Base-by-base conservation (phyloP, 2,888 invertebrate species). In the Hypolimnas misippus region DNA sequence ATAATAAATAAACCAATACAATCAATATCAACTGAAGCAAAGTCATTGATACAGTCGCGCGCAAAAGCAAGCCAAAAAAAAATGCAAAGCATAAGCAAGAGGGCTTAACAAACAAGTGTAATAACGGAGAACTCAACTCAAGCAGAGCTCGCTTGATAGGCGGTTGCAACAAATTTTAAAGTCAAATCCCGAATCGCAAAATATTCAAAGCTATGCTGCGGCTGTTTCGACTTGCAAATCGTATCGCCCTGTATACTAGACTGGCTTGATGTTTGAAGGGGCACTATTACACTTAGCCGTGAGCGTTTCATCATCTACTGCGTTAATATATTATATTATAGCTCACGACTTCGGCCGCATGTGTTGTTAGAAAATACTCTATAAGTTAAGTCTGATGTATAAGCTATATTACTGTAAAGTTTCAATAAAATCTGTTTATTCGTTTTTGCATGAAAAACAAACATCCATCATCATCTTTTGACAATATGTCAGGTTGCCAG, bases 161-260 rank as follows among this genome's bases (percentile, higher is more conserved):
- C 84, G 81, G 82, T 79, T 83, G 81, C 83, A 78, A 62, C 75
- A 77, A 74, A 89, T 89, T 89, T 85, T 81, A 89, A 89, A 89
- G 86, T 89, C 85, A 89, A 89, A 89, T 89, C 76, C 60, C 75
- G 82, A 78, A 85, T 84, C 79, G 76, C 81, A 81, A 87, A 85
- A 87, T 87, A 87, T 88, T 89, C 86, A 87, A 85, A 86, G 84
- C 82, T 76, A 78, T 72, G 77, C 77, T 73, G 73, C 61, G 71
- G 71, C 77, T 79, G 79, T 74, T 86, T 69, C 78, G 87, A 87
- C 81, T 88, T 89, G 87, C 86, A 87, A 87, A 87, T 86, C 67
- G 69, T 74, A 63, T 55, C 57, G 58, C 67, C 72, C 70, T 64
- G 66, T 66, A 64, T 62, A 69, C 65, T 57, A 65, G 40, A 67